These are phyloP conservation scores for Paracanthobrama guichenoti DNA, from an alignment of 2,113 vertebrate species.

Conservation along the genomic window DNA sequence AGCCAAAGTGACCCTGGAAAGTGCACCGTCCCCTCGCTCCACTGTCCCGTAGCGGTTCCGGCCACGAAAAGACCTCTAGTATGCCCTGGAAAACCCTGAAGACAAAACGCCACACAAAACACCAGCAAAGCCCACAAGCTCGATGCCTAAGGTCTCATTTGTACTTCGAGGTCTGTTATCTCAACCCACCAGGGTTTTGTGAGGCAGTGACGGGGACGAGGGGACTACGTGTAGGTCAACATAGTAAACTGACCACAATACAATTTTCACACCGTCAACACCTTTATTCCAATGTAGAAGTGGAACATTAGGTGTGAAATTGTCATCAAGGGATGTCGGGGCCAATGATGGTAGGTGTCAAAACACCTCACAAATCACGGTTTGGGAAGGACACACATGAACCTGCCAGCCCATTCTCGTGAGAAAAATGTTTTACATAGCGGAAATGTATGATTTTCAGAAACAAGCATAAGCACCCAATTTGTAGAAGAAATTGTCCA, in stretches of 20 bases:
- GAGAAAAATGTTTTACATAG: not conserved
- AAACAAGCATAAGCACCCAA: too few species aligned
- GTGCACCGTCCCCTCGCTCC: slow-evolving; percentile 62
- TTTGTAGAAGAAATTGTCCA: too few species aligned
- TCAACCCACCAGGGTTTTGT: slow-evolving; percentile 57
- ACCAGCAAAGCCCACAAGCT: slow-evolving; percentile 13
- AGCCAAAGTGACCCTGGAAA: slow-evolving; percentile 71
- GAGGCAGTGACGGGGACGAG: slow-evolving; percentile 64
- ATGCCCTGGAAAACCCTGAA: slow-evolving; percentile 59
- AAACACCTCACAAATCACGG: slow-evolving; percentile 67
- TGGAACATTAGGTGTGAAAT: slow-evolving; percentile 64
- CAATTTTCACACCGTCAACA: slow-evolving; percentile 67
- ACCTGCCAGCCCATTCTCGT: slow-evolving; percentile 16
- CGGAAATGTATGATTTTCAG: not conserved
- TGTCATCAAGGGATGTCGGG: slow-evolving; percentile 62
- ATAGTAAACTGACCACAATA: slow-evolving; percentile 56
- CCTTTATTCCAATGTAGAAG: slow-evolving; percentile 42
- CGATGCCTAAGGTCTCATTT: slow-evolving; percentile 66
- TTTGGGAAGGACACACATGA: slow-evolving; percentile 67
- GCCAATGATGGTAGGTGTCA: slow-evolving; percentile 60
- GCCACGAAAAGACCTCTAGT: slow-evolving; percentile 59
- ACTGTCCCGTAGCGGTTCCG: slow-evolving; percentile 58
- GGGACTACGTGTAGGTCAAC: slow-evolving; percentile 64
- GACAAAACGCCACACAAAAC: slow-evolving; percentile 26
- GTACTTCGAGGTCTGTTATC: slow-evolving; percentile 66